Conservation (phyloP, 53 echinoderm and acorn worm species). For the Henricia sp. region DNA sequence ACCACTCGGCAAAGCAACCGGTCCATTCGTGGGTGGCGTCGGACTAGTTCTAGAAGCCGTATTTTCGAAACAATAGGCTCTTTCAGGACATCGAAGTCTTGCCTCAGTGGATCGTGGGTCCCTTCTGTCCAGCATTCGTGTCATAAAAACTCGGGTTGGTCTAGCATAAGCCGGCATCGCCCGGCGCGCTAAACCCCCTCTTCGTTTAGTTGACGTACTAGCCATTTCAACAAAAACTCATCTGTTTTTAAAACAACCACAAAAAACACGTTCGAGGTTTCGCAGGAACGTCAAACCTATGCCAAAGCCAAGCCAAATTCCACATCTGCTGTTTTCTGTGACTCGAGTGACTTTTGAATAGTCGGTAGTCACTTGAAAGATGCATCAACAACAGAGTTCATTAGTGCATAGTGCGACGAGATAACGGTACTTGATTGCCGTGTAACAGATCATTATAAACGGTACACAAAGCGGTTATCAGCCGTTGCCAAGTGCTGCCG, state of each 20-base stretch:
- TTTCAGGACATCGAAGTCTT: slow-evolving; percentile 5
- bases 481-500: too few relatives aligned
- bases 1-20: neutral
- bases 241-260: neutral
- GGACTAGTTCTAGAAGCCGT: neutral
- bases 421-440: too few relatives aligned
- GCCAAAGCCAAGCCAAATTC: too few relatives aligned
- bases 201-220: neutral
- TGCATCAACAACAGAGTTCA: too few relatives aligned
- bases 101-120: neutral
- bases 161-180: slow-evolving; percentile 22
- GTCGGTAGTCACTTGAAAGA: too few relatives aligned
- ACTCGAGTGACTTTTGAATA: too few relatives aligned
- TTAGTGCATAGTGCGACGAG: too few relatives aligned
- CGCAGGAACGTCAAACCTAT: too few relatives aligned
- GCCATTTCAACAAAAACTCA: neutral
- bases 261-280: too few relatives aligned
- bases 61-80: slow-evolving; percentile 14
- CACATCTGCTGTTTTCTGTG: too few relatives aligned
- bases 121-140: slow-evolving; percentile 9
- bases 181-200: slow-evolving; percentile 5
- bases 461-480: too few relatives aligned
- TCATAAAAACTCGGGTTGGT: slow-evolving; percentile 31
- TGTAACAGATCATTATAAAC: too few relatives aligned
- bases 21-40: slow-evolving; percentile 10